A percentile compares a stretch with the other conserved stretches of the same genome.
phyloP scores from a whole-genome alignment of 92 coral and sea anemone genomes.

The Diadumene lineata region DNA sequence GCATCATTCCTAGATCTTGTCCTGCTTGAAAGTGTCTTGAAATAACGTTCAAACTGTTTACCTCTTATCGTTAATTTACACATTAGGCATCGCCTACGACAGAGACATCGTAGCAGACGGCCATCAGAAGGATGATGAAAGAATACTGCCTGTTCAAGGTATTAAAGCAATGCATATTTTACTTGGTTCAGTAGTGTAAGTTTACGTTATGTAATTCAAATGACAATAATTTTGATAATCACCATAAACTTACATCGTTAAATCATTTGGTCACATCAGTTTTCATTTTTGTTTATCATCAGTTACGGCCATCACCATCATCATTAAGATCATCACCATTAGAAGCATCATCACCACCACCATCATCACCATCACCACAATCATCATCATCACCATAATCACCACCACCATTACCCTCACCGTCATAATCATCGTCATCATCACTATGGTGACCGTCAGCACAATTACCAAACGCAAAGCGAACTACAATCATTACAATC shows the following conservation, averaged over 20 bases:
- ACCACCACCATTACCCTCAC: background rate
- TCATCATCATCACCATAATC: background rate
- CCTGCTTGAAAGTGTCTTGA: too few species aligned
- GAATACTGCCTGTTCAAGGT: background rate
- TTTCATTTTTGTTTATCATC: background rate
- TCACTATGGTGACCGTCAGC: too few species aligned
- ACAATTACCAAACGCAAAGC: too few species aligned
- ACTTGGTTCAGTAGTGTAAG: too few species aligned
- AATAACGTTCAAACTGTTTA: too few species aligned
- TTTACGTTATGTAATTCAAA: too few species aligned
- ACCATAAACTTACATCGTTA: too few species aligned
- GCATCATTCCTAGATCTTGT: too few species aligned
- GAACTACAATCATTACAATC: too few species aligned
- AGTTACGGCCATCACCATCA: background rate
- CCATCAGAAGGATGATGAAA: slow-evolving; percentile 23
- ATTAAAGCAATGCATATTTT: too few species aligned
- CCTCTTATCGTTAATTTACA: too few species aligned
- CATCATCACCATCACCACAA: background rate
- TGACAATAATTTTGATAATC: too few species aligned
- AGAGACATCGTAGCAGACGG: slow-evolving; percentile 17
- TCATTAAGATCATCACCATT: background rate
- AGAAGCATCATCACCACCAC: background rate
- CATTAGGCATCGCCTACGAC: slow-evolving; percentile 31
- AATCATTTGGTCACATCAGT: background rate
- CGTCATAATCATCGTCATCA: background rate